Percentiles rank a stretch among this genome's conserved stretches.
Conservation (phyloP, 2,888 invertebrate genomes). For the Dione juno region DNA sequence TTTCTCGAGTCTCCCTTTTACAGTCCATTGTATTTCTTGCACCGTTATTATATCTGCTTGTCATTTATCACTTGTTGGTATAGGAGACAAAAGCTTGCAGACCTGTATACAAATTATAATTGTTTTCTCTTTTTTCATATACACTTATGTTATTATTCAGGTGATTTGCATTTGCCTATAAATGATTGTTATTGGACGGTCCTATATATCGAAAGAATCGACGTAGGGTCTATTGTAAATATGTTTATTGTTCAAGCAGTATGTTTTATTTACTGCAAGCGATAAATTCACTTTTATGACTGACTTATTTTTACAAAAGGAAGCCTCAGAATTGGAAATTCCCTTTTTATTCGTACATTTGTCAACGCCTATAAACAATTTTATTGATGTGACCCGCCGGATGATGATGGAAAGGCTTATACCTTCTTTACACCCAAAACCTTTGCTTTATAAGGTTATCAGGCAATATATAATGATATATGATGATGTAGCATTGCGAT, state of each 20-base stretch:
- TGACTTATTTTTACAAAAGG: slow-evolving; percentile 71
- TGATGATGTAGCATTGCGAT: not conserved
- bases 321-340: slow-evolving; percentile 60
- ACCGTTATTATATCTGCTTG: too few species aligned
- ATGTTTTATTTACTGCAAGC: slow-evolving; percentile 75
- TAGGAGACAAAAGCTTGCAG: too few species aligned
- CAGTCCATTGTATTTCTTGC: too few species aligned
- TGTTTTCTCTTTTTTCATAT: too few species aligned
- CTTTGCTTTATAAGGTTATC: slow-evolving; percentile 14
- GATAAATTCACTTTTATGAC: slow-evolving; percentile 79
- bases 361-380: slow-evolving; percentile 68
- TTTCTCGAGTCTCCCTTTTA: too few species aligned
- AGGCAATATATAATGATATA: slow-evolving; percentile 2
- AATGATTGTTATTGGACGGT: not conserved
- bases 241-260: slow-evolving; percentile 55
- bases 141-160: not conserved
- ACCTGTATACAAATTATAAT: too few species aligned
- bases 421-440: slow-evolving; percentile 16
- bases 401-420: slow-evolving; percentile 18
- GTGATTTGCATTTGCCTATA: not conserved
- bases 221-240: not conserved
- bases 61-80: too few species aligned
- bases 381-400: slow-evolving; percentile 59
- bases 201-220: not conserved
- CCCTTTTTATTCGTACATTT: slow-evolving; percentile 61